Conservation (phyloP, 2,797 vertebrate genomes). For the Chaetodon trifasciatus region DNA sequence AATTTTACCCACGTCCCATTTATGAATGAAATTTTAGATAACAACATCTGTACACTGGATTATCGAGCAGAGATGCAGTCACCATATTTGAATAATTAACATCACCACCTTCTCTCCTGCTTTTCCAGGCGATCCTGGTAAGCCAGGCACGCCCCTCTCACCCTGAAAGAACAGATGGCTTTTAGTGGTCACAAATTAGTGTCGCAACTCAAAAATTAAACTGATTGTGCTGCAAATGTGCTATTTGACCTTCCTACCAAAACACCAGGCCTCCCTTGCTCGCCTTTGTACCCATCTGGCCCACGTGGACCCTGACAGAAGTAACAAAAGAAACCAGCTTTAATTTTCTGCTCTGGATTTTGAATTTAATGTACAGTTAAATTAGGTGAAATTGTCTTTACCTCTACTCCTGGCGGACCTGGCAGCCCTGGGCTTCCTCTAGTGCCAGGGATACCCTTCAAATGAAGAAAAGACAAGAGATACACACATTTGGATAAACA, state of each 20-base stretch:
- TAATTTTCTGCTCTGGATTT: neutral
- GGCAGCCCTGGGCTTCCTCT: slow-evolving; percentile 89
- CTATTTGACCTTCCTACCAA: slow-evolving; percentile 86
- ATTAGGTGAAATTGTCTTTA: slow-evolving; percentile 68
- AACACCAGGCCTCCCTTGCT: slow-evolving; percentile 89
- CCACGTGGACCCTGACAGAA: slow-evolving; percentile 90
- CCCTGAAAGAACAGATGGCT: slow-evolving; percentile 84
- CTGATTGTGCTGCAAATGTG: slow-evolving; percentile 15
- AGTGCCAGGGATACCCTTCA: slow-evolving; percentile 90
- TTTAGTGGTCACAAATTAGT: neutral
- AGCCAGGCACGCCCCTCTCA: slow-evolving; percentile 91
- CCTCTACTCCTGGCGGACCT: slow-evolving; percentile 90
- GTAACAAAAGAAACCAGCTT: slow-evolving; percentile 32
- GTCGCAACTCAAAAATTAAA: neutral
- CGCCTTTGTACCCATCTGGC: slow-evolving; percentile 90
- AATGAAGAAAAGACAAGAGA: slow-evolving; percentile 45
- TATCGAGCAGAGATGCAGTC: slow-evolving; percentile 3
- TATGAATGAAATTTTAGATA: neutral
- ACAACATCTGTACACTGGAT: neutral
- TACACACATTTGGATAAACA: slow-evolving; percentile 41
- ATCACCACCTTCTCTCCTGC: slow-evolving; percentile 91
- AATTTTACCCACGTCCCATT: neutral
- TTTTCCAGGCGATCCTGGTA: slow-evolving; percentile 89
- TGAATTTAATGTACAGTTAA: neutral
- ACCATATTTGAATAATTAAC: slow-evolving; percentile 25